Conservation (phyloP, 2,888 invertebrate genomes). For the Hemistola chrysoprasaria region DNA sequence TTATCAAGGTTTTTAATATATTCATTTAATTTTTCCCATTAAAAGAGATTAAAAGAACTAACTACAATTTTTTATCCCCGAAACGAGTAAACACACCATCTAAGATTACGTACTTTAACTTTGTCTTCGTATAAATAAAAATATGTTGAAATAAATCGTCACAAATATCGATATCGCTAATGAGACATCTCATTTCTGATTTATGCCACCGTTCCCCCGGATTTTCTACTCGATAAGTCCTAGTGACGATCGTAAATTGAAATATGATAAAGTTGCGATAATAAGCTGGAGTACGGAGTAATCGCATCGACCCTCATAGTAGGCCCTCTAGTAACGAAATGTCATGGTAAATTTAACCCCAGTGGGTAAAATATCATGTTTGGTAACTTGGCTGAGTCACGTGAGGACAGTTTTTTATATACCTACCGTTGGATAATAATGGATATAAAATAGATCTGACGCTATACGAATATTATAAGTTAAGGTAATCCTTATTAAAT, state of each 20-base stretch:
- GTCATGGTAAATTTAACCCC: constrained; percentile 36
- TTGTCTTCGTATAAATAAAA: constrained; percentile 16
- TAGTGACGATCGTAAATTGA: constrained; percentile 80
- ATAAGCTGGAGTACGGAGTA: constrained; percentile 65
- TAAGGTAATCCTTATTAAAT: constrained; percentile 4
- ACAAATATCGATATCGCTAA: constrained; percentile 39
- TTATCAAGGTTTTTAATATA: constrained; percentile 21
- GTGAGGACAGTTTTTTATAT: background rate
- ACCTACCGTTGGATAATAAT: no score
- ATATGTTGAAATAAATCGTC: constrained; percentile 19
- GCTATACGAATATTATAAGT: no score
- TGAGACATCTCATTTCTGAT: constrained; percentile 76
- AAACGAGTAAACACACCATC: no score
- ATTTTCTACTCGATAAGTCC: constrained; percentile 78
- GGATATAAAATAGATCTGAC: no score
- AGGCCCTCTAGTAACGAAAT: constrained; percentile 47
- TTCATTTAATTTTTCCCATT: constrained; percentile 30
- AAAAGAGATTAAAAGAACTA: constrained; percentile 6
- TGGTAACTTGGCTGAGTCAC: constrained; percentile 5
- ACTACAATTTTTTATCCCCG: background rate
- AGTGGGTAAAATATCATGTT: constrained; percentile 22
- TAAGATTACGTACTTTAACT: no score
- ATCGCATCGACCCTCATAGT: constrained; percentile 63
- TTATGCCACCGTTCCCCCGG: constrained; percentile 70
- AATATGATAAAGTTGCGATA: constrained; percentile 80